These are phyloP conservation scores for Drosophila antonietae DNA, from an alignment of 2,888 invertebrate genomes.

Conservation along the genomic window DNA sequence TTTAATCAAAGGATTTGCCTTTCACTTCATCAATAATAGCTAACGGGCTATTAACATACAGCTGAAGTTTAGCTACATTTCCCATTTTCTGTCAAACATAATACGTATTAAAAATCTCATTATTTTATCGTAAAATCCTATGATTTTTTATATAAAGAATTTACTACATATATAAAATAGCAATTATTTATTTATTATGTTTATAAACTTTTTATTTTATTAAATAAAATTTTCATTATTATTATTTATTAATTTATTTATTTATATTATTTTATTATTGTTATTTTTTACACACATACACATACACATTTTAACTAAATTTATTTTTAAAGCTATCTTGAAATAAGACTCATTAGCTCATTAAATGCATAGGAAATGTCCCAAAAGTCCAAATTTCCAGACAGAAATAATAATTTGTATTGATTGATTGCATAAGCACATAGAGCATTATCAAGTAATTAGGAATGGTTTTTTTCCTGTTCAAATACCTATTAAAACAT, in stretches of 20 bases:
- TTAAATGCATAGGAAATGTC: not conserved
- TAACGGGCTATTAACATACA: not conserved
- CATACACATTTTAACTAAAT: not conserved
- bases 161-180: too few species aligned
- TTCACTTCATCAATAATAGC: not conserved
- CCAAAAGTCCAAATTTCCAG: not conserved
- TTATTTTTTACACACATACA: too few species aligned
- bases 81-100: too few species aligned
- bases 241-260: too few species aligned
- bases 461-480: not conserved
- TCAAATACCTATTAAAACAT: not conserved
- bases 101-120: too few species aligned
- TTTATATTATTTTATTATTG: too few species aligned
- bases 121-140: not conserved
- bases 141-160: not conserved
- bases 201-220: too few species aligned
- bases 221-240: too few species aligned
- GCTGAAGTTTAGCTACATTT: not conserved
- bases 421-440: not conserved
- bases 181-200: too few species aligned
- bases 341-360: not conserved
- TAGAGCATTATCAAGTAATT: not conserved
- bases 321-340: not conserved
- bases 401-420: not conserved
- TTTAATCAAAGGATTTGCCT: slow-evolving; percentile 35